Conservation (phyloP, 2,113 vertebrate genomes). For the Alectura lathami region DNA sequence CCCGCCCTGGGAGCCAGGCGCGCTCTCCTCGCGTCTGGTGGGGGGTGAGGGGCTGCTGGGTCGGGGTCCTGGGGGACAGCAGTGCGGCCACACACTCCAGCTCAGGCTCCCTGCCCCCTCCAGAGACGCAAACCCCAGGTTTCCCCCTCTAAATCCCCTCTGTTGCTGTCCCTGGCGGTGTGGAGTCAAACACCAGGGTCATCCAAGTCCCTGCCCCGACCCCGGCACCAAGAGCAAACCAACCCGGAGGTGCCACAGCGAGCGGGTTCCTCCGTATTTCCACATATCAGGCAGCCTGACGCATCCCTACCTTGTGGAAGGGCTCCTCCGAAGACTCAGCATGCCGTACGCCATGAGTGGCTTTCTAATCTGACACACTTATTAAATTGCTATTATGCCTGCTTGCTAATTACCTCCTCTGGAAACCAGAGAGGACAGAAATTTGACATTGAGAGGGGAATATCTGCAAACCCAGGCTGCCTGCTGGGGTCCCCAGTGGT, state of each 20-base stretch:
- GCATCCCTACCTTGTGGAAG: background rate
- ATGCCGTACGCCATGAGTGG: rapidly evolving
- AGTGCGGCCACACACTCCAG: background rate
- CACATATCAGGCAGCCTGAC: background rate
- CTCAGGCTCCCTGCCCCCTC: background rate
- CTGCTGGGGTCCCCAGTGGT: background rate
- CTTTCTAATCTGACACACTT: background rate
- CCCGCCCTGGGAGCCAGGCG: background rate
- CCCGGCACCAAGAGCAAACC: background rate
- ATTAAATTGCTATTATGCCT: background rate
- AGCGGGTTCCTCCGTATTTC: background rate
- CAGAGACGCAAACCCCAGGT: background rate
- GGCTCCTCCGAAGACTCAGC: background rate
- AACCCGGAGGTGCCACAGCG: background rate
- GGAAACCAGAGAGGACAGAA: background rate
- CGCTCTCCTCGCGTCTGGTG: background rate
- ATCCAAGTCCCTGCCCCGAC: background rate
- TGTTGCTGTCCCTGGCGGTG: background rate
- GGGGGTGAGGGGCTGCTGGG: background rate
- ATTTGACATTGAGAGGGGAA: background rate
- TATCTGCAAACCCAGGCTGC: background rate
- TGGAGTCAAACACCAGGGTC: background rate
- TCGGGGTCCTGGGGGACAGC: background rate
- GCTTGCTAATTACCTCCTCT: conserved; percentile 19
- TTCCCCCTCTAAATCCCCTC: background rate